Percentiles rank a stretch among this genome's conserved stretches.
These are phyloP conservation scores for Sphaeridia pumilis DNA, from an alignment of 2,888 invertebrate species.

Conservation along the genomic window DNA sequence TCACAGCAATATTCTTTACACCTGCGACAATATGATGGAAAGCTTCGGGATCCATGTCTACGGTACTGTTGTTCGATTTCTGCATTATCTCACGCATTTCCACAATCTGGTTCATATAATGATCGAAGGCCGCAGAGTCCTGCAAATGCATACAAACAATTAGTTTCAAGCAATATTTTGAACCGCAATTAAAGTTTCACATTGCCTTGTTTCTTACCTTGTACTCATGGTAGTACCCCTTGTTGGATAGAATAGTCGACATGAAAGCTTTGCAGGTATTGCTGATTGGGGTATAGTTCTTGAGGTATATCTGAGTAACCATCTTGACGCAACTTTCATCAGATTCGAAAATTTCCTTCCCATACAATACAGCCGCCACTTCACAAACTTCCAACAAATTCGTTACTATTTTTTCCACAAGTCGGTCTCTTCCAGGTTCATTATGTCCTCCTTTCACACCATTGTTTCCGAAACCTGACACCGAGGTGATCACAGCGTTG, in stretches of 20 bases:
- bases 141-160: constrained; percentile 38
- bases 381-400: constrained; percentile 33
- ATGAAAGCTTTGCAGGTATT: constrained; percentile 40
- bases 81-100: constrained; percentile 33
- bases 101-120: constrained; percentile 52
- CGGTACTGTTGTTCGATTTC: constrained; percentile 6
- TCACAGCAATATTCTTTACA: constrained; percentile 32
- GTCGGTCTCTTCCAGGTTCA: constrained; percentile 6
- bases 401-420: constrained; percentile 24
- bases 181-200: constrained; percentile 16
- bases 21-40: constrained; percentile 33
- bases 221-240: constrained; percentile 66
- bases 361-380: constrained; percentile 28
- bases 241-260: constrained; percentile 62
- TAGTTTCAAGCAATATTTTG: background rate
- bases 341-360: constrained; percentile 24
- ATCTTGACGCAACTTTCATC: constrained; percentile 21
- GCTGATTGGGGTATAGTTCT: constrained; percentile 33
- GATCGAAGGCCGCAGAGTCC: constrained; percentile 73
- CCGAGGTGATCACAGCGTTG: background rate
- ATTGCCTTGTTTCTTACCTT: constrained; percentile 52
- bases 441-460: too few relatives aligned
- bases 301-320: constrained; percentile 33
- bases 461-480: background rate
- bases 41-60: constrained; percentile 31